Percentiles rank a stretch among this genome's conserved stretches.
Conservation (phyloP, 2,888 invertebrate species). For the Cataglyphis albicans region DNA sequence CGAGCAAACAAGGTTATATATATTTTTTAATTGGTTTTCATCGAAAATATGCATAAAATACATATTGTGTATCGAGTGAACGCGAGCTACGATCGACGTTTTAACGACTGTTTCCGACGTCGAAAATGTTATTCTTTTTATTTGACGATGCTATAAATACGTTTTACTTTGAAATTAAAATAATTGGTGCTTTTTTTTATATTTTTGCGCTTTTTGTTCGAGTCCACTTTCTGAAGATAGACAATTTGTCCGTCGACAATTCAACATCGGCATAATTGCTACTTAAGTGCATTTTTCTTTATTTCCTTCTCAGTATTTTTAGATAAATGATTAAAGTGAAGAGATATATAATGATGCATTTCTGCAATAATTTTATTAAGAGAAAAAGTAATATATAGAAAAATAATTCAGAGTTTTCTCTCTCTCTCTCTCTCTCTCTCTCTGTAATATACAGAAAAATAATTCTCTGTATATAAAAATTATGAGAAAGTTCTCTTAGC, state of each 20-base stretch:
- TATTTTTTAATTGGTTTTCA: neutral
- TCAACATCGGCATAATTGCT: slow-evolving; percentile 9
- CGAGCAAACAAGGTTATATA: neutral
- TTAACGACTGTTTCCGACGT: slow-evolving; percentile 1
- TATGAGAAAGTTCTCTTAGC: neutral
- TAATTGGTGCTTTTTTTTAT: neutral
- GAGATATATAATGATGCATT: neutral
- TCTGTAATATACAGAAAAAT: neutral
- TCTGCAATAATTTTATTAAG: neutral
- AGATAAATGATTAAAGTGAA: neutral
- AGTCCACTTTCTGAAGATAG: slow-evolving; percentile 15
- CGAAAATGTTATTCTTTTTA: neutral
- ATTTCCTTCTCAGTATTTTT: neutral
- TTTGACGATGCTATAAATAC: neutral
- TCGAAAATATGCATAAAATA: slow-evolving; percentile 16
- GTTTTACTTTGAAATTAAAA: slow-evolving; percentile 15
- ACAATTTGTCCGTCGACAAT: slow-evolving; percentile 6
- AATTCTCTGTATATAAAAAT: neutral
- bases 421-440: too few relatives aligned
- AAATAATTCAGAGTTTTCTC: neutral
- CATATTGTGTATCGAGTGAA: neutral
- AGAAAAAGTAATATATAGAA: neutral
- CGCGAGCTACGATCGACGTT: neutral
- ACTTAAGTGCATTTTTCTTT: slow-evolving; percentile 21
- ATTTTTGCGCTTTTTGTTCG: slow-evolving; percentile 20